These are phyloP conservation scores for Tetragnatha versicolor DNA, from an alignment of 1,140 invertebrate species.

Conservation along the genomic window DNA sequence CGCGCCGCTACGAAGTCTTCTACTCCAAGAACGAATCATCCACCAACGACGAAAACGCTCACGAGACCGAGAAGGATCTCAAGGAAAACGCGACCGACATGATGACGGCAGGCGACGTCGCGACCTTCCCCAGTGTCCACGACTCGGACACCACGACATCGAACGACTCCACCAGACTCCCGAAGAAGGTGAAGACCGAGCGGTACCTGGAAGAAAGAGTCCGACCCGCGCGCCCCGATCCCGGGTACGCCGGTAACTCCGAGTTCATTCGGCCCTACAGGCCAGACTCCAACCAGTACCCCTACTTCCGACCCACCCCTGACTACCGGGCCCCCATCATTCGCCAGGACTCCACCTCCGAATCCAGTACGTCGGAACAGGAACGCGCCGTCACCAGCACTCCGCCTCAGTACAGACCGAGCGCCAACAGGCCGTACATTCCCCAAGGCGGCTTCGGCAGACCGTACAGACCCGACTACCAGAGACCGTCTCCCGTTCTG, in stretches of 20 bases:
- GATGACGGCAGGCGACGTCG: too few species aligned
- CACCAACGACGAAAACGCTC: too few species aligned
- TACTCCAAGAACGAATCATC: too few species aligned
- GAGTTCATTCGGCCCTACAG: conserved; percentile 18
- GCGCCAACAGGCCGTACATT: background rate
- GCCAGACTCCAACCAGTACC: conserved; percentile 46
- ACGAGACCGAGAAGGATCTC: too few species aligned
- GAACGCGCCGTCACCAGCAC: background rate
- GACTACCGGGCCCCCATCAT: conserved; percentile 34
- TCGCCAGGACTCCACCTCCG: conserved; percentile 14
- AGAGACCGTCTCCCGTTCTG: conserved; percentile 6
- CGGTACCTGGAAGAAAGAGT: background rate
- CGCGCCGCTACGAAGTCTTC: too few species aligned
- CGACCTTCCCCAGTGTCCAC: too few species aligned
- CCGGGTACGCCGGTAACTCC: conserved; percentile 8
- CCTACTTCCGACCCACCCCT: conserved; percentile 43
- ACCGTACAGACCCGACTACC: conserved; percentile 41
- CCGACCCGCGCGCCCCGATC: conserved; percentile 31
- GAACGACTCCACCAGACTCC: background rate
- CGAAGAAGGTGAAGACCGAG: conserved; percentile 19
- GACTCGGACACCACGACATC: too few species aligned
- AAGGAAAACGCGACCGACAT: too few species aligned
- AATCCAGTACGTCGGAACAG: background rate
- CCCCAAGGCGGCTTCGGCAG: conserved; percentile 27
- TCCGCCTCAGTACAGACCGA: conserved; percentile 32